Percentiles rank a stretch among this genome's conserved stretches.
Evolutionary conservation across 2,888 invertebrate species (phyloP).

Genomic region (Embidobia sp.): DNA sequence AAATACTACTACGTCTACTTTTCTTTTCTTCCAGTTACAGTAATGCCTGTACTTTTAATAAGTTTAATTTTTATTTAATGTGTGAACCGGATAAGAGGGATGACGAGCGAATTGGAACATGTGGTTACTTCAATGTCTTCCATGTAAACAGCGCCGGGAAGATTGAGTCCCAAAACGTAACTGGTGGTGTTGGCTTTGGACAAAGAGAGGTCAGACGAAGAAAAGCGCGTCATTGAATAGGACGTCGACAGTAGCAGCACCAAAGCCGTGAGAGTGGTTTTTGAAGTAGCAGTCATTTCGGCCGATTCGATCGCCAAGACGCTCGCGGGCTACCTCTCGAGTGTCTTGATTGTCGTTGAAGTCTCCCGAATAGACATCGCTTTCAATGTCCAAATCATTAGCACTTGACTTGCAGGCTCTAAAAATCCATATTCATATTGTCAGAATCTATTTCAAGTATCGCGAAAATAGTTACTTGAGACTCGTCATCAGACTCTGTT

Average conservation of each 20-base stretch:
- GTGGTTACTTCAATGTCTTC: conserved; percentile 77
- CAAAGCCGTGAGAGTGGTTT: conserved; percentile 70
- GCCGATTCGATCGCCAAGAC: conserved; percentile 48
- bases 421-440: conserved; percentile 38
- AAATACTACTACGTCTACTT: too few relatives aligned
- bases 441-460: conserved; percentile 11
- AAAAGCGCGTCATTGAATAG: conserved; percentile 62
- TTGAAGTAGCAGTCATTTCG: conserved; percentile 72
- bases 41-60: too few relatives aligned
- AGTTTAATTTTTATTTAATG: too few relatives aligned
- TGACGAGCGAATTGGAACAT: conserved; percentile 74
- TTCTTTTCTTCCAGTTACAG: too few relatives aligned
- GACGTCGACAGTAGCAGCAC: conserved; percentile 65
- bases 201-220: conserved; percentile 39
- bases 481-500: not conserved
- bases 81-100: too few relatives aligned
- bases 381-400: conserved; percentile 31
- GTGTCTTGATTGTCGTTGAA: conserved; percentile 43
- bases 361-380: conserved; percentile 43
- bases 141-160: conserved; percentile 73
- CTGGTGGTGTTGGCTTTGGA: conserved; percentile 66
- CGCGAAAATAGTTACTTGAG: too few relatives aligned
- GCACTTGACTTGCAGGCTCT: conserved; percentile 40
- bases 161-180: conserved; percentile 68
- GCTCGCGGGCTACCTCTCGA: conserved; percentile 51